Evolutionary conservation across 1,140 invertebrate genomes (phyloP).

Genomic region (Centruroides sculpturatus): DNA sequence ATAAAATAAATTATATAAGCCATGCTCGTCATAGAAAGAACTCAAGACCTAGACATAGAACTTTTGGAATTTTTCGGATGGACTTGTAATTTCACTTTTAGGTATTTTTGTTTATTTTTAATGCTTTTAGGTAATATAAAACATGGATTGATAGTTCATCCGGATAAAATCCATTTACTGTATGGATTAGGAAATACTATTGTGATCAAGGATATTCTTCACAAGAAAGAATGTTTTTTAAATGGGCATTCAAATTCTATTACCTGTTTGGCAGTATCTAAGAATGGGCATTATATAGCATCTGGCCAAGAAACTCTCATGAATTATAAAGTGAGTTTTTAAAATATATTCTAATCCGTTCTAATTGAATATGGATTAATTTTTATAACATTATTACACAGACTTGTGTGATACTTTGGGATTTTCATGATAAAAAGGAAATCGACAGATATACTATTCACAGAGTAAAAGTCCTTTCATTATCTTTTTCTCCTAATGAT

Average conservation of each 20-base stretch:
- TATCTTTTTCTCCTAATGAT: slow-evolving; percentile 64
- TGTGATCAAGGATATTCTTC: slow-evolving; percentile 54
- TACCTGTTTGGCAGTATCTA: slow-evolving; percentile 61
- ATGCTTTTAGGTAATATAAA: slow-evolving; percentile 38
- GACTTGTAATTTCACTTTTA: no score
- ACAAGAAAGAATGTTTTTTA: slow-evolving; percentile 56
- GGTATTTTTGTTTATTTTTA: no score
- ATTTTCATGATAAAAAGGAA: slow-evolving; percentile 47
- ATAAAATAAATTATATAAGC: no score
- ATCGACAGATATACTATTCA: slow-evolving; percentile 59
- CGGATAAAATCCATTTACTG: slow-evolving; percentile 54
- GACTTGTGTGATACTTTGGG: slow-evolving; percentile 73
- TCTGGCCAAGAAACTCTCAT: slow-evolving; percentile 80
- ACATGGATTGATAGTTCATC: slow-evolving; percentile 54
- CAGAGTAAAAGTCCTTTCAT: slow-evolving; percentile 64
- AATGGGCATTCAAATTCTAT: slow-evolving; percentile 70
- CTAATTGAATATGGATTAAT: no score
- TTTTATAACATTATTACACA: slow-evolving; percentile 22
- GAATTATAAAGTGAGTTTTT: slow-evolving; percentile 57
- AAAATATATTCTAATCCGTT: no score
- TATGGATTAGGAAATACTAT: slow-evolving; percentile 75
- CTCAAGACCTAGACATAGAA: no score
- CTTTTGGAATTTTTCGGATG: no score
- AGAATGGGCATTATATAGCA: slow-evolving; percentile 59
- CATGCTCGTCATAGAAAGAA: no score